Base-by-base conservation (phyloP, 1,140 invertebrate species). In the Zaprionus capensis region DNA sequence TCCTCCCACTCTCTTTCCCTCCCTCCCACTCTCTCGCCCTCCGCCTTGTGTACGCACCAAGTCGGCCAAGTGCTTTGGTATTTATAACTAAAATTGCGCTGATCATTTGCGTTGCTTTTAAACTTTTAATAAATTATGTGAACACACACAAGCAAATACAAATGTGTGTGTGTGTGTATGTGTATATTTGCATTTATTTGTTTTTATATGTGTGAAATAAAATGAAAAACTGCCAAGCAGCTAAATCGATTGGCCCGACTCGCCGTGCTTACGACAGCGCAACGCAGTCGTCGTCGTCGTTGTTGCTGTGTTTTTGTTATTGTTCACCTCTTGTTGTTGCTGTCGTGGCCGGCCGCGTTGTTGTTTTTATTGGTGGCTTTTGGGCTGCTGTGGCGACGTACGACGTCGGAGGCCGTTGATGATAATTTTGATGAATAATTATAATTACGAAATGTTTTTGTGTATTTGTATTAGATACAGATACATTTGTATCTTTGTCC, bases 41-140 rank as follows among this genome's bases (percentile, higher is more conserved):
- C 7, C 20, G 5, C 5, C 34, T 66, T 17, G 14, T 64, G 46
- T 59, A 76, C 72, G 64, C 81, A 81, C 44, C 41, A 55, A 44
- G 26, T 49, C 38, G 69, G 66, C 64, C 84, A 81, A 84, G 82
- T 76, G 81, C 78, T 83, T 83, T 46, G 41, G 81, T 88, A 76
- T 72, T 76, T 72, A 84, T 88, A 88, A 87, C 84, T 87, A 79
- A 76, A 84, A 75, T 72, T 81, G 63, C 72, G 72, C 59, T 76
- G 78, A 70, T 74, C 58, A 49, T 70, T 71, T 66, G 67, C 65
- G 77, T 71, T 77, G 78, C 56, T 76, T 80, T 82, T 61, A 73
- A 74, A 66, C 80, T 85, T 90, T 88, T 88, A 88, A 88, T 88
- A 90, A 88, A 88, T 90, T 88, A 90, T 66, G 70, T 61, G 28